Percentiles rank a stretch among this genome's conserved stretches.
These are phyloP conservation scores for Galaxea fascicularis DNA, from an alignment of 92 coral and sea anemone species.

Conservation along the genomic window DNA sequence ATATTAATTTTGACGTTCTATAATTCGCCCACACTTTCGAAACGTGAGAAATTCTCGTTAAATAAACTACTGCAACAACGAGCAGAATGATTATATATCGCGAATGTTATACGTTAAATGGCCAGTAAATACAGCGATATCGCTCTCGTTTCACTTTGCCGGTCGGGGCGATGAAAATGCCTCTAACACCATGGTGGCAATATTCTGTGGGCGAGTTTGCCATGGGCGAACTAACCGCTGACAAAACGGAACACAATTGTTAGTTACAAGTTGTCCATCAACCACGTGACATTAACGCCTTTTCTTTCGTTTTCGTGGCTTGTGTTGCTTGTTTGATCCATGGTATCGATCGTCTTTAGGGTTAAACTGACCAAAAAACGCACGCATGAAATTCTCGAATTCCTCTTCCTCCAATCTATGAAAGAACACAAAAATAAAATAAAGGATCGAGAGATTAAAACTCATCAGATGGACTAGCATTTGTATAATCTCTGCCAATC, in stretches of 20 bases:
- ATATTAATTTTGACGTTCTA: too few species aligned
- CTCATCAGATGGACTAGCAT: too few species aligned
- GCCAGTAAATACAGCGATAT: neutral
- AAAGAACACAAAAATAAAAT: neutral
- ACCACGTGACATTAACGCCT: conserved; percentile 27
- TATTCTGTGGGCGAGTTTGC: neutral
- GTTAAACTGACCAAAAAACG: conserved; percentile 48
- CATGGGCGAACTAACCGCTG: neutral
- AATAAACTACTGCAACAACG: too few species aligned
- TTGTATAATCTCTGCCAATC: too few species aligned
- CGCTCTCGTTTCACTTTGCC: neutral
- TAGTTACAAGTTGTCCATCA: too few species aligned
- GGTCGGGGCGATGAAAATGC: neutral
- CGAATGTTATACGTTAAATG: too few species aligned
- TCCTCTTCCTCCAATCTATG: conserved; percentile 56
- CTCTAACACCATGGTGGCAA: neutral
- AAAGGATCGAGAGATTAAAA: too few species aligned
- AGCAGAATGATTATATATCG: too few species aligned
- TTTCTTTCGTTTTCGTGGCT: conserved; percentile 37
- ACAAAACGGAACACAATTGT: neutral
- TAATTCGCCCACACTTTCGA: neutral
- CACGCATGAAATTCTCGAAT: conserved; percentile 55
- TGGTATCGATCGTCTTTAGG: conserved; percentile 19
- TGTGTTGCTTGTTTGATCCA: conserved; percentile 31
- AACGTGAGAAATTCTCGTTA: too few species aligned